Base-by-base conservation (phyloP, 2,888 invertebrate species). In the Leptopilina drosophilae region DNA sequence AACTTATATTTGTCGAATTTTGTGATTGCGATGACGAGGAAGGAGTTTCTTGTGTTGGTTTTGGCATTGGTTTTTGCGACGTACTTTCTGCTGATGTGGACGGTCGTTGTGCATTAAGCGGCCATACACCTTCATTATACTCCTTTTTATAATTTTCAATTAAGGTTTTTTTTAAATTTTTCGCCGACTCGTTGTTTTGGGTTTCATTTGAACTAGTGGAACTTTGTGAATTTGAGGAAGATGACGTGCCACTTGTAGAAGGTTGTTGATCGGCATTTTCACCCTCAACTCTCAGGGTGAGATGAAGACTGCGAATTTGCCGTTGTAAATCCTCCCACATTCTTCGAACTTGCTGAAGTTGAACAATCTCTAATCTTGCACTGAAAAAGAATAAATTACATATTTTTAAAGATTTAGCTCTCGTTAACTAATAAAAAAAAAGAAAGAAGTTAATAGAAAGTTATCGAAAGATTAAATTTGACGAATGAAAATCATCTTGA, bases 291-390 rank as follows among this genome's bases (percentile, higher is more conserved):
- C 92, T 92, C 0, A 93, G 92, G 84, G 93, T 93, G 81, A 94
- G 90, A 83, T 94, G 93, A 78, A 94, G 88, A 84, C 92, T 89
- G 80, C 94, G 90, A 84, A 95, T 93, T 78, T 94, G 94, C 62
- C 94, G 90, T 40, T 94, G 94, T 81, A 95, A 92, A 87, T 94
- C 94, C 80, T 94, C 94, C 93, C 95, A 94, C 93, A 95, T 93
- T 53, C 92, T 92, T 9, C 95, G 93, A 77, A 95, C 93, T 85
- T 94, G 93, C 83, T 94, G 94, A 85, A 95, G 90, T 80, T 91
- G 90, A n/a, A 86, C 82, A 40, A 92, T 90, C 81, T 92, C 90
- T 66, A 89, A 78, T 11, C 89, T 82, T 9, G 89, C 89, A 79
- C 88, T 89, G 77, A 46, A 65, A 56, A 5, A 49, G 42, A 20